Evolutionary conservation across 2,797 vertebrate species (phyloP), one percentile per base, ranked within the genome.

Genomic region (Molossus alvarezi): DNA sequence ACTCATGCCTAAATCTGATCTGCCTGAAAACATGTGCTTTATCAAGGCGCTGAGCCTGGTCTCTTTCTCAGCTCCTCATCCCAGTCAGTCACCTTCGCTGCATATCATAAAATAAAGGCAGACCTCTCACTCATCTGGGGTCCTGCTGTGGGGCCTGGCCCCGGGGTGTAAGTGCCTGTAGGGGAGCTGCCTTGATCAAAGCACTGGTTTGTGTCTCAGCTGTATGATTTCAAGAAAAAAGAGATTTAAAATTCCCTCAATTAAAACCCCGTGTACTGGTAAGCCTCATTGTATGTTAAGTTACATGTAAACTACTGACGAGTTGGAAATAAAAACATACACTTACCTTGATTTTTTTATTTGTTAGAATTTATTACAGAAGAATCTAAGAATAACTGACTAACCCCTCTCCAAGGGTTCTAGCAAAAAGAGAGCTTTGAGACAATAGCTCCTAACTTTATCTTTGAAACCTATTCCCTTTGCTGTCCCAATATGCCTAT

Each of bases 331-430:
- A 62, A 80, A 92, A 84, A 41, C 27, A 60, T 64, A 73, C 51
- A 85, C 20, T 64, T 94, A 81, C 13, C 57, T 88, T 85, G 17
- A 88, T 84, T 86, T 81, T n/a, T 55, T 94, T 75, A 67, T 85
- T 58, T 67, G 29, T 73, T 87, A 80, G 33, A 88, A 72, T 88
- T 85, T 91, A 45, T 88, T 91, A 45, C 8, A 58, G 27, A 48
- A 25, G 51, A 87, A 80, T 37, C 45, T 33, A 21, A 90, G 92
- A 77, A 83, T 90, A 73, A 80, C 86, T 58, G 65, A 73, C 57
- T 25, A 64, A 48, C n/a, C 14, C 6, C 29, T 57, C 3, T 55
- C 33, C 20, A 10, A 80, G 58, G 8, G 14, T 80, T 90, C 27
- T 60, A 95, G 83, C 14, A 77, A 86, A 85, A 85, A 37, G 29